Base-by-base conservation (phyloP, 2,113 vertebrate genomes). In the Catharus bicknelli region DNA sequence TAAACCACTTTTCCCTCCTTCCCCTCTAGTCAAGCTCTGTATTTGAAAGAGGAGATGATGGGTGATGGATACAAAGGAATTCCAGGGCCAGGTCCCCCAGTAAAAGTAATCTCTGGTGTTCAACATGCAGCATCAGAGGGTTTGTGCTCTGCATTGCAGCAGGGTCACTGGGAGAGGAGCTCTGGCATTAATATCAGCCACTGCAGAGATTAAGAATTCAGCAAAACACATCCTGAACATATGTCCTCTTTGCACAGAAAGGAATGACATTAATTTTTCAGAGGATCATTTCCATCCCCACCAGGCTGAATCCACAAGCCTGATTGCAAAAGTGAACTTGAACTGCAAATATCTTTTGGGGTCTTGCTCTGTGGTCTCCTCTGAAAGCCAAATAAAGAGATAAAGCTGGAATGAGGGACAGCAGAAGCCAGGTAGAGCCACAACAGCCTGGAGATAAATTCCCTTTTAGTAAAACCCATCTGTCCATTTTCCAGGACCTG, bases 251-350 rank as follows among this genome's bases (percentile, higher is more conserved):
- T 72, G 53, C 73, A 47, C 4, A 53, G 53, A 63, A 61, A 83
- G 29, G 64, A 80, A 54, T 70, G 55, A 23, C 51, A 87, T 93
- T 32, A 40, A 81, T 81, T 83, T 94, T 94, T 91, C 64, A 94
- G 45, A 83, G 53, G 72, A 51, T 70, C 42, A 42, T 95, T 93
- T 92, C 80, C 64, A 70, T 36, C 43, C 27, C 23, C 43, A 30
- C 23, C 30, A 67, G 43, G 59, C 75, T 70, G 53, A 77, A 80
- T 13, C 53, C 43, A 10, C 0, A 7, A 90, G 79, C 5, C 19
- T 40, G 48, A 48, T 32, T 3, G 3, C 53, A 67, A 62, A 74
- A 70, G 11, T 32, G 68, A 88, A 27, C 55, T n/a, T 40, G 47
- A 83, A 66, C 47, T 36, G 32, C 45, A 42, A 78, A 70, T 45